A percentile compares a stretch with the other conserved stretches of the same genome.
Conservation (phyloP, 1,140 invertebrate species). For the Drosophila pruinosa region DNA sequence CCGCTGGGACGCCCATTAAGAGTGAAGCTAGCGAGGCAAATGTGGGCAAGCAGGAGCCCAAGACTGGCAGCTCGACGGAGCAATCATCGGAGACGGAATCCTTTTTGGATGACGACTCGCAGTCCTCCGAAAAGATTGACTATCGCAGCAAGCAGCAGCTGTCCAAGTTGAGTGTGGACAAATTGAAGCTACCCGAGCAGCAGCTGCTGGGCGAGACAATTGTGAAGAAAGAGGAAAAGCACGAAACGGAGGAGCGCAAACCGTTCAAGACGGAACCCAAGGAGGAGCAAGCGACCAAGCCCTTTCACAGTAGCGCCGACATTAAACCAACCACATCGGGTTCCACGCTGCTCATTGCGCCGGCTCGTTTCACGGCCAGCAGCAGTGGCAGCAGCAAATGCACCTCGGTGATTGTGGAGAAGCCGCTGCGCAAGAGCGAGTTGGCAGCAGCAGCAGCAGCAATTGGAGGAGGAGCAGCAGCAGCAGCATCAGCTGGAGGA, state of each 20-base stretch:
- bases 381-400: slow-evolving; percentile 39
- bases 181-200: neutral
- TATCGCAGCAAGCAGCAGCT: slow-evolving; percentile 47
- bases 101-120: slow-evolving; percentile 77
- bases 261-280: slow-evolving; percentile 50
- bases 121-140: slow-evolving; percentile 70
- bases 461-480: neutral
- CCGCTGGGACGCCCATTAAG: slow-evolving; percentile 1
- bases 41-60: slow-evolving; percentile 52
- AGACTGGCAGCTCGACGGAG: slow-evolving; percentile 71
- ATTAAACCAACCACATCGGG: slow-evolving; percentile 35
- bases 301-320: slow-evolving; percentile 31
- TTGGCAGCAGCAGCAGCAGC: slow-evolving; percentile 10
- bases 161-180: neutral
- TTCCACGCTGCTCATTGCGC: slow-evolving; percentile 35
- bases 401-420: slow-evolving; percentile 76
- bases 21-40: slow-evolving; percentile 25
- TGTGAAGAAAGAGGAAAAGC: slow-evolving; percentile 50
- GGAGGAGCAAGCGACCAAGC: slow-evolving; percentile 43
- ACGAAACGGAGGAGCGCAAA: slow-evolving; percentile 20
- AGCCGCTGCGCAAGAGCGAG: slow-evolving; percentile 46
- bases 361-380: slow-evolving; percentile 43
- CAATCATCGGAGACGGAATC: slow-evolving; percentile 78
- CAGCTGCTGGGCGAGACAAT: neutral
- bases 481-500: neutral